Evolutionary conservation across 2,113 vertebrate genomes (phyloP).

Genomic region (Baryphthengus martii): DNA sequence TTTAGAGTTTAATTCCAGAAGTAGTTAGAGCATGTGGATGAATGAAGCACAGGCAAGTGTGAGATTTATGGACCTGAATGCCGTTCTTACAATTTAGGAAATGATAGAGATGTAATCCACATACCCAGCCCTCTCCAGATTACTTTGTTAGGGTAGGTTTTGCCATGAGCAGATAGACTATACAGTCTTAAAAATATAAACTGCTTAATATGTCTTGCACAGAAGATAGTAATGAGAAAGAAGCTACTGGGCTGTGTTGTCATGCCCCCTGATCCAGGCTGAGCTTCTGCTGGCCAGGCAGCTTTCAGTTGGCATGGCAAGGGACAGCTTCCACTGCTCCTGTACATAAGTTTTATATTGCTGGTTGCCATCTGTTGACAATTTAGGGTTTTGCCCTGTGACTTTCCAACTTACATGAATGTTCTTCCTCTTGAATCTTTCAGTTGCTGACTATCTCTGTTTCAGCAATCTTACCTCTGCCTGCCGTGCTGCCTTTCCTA

Average conservation of each 20-base stretch:
- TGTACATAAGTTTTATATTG: not conserved
- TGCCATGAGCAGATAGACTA: not conserved
- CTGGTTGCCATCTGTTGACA: not conserved
- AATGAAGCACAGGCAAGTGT: not conserved
- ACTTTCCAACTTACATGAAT: not conserved
- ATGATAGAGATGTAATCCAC: not conserved
- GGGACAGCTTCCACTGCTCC: not conserved
- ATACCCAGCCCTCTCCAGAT: not conserved
- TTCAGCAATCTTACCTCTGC: not conserved
- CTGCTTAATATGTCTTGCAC: no score
- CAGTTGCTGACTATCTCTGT: not conserved
- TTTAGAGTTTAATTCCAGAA: not conserved
- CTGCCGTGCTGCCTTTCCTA: not conserved
- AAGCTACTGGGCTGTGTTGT: fast-evolving
- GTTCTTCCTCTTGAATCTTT: not conserved
- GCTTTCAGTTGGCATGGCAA: not conserved
- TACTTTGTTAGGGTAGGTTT: not conserved
- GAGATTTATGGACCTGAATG: fast-evolving
- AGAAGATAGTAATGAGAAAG: not conserved
- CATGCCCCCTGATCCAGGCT: not conserved
- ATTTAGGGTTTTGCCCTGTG: fast-evolving
- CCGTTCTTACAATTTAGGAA: not conserved
- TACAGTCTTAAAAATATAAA: not conserved
- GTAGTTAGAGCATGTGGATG: not conserved
- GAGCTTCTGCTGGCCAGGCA: not conserved